phyloP scores from a whole-genome alignment of 2,797 vertebrate species.

The Staurois parvus region DNA sequence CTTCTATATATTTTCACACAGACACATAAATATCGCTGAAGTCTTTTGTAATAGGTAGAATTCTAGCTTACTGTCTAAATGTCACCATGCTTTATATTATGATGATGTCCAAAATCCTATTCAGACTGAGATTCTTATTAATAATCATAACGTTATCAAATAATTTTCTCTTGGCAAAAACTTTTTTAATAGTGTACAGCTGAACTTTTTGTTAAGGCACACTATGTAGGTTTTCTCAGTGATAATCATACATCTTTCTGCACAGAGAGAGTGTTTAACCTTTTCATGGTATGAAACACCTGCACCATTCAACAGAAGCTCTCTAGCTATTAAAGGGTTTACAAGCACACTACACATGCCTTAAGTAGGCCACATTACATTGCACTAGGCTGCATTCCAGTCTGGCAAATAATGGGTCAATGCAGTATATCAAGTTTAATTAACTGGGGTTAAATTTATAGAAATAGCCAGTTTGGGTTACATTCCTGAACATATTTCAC shows the following conservation, averaged over 20 bases:
- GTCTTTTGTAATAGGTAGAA: conserved; percentile 81
- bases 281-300: conserved; percentile 27
- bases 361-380: conserved; percentile 24
- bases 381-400: not conserved
- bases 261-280: conserved; percentile 26
- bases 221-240: not conserved
- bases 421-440: conserved; percentile 25
- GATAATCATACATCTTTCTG: not conserved
- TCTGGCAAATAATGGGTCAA: conserved; percentile 26
- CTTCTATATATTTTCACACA: conserved; percentile 44
- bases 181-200: not conserved
- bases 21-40: conserved; percentile 62
- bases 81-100: conserved; percentile 77
- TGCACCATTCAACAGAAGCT: conserved; percentile 8
- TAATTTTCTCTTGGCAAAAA: not conserved
- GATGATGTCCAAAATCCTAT: conserved; percentile 71
- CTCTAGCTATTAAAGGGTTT: not conserved
- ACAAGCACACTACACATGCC: not conserved
- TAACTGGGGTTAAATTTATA: conserved; percentile 1
- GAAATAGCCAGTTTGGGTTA: not conserved
- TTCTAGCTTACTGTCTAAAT: conserved; percentile 79
- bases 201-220: not conserved
- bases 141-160: not conserved
- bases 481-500: conserved; percentile 1
- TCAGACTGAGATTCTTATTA: conserved; percentile 66